These are phyloP conservation scores for Morpho achilles DNA, from an alignment of 2,888 invertebrate species.

Conservation along the genomic window DNA sequence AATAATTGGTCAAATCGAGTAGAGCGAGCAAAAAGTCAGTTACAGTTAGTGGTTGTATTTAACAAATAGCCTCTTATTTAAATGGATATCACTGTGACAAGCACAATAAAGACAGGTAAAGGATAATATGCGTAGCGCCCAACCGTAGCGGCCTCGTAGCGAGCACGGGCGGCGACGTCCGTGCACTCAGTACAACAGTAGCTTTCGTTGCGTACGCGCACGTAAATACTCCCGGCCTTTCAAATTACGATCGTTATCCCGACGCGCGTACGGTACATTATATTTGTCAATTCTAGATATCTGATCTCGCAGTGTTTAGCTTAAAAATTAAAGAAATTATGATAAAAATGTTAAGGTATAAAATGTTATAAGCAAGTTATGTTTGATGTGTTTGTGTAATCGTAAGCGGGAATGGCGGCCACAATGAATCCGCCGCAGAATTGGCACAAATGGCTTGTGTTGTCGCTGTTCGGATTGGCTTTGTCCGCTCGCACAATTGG, in stretches of 20 bases:
- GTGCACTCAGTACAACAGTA: constrained; percentile 53
- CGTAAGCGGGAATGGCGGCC: constrained; percentile 48
- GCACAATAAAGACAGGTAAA: constrained; percentile 41
- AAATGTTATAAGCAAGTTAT: constrained; percentile 38
- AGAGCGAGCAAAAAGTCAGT: too few relatives aligned
- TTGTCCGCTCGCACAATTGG: constrained; percentile 77
- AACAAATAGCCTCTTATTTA: neutral
- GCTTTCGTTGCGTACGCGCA: constrained; percentile 70
- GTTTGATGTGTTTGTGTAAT: constrained; percentile 45
- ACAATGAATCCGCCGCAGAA: constrained; percentile 73
- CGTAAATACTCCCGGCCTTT: constrained; percentile 32
- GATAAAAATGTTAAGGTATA: constrained; percentile 24
- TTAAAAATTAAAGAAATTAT: constrained; percentile 6
- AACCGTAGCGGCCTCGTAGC: constrained; percentile 59
- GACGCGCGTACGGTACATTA: constrained; percentile 34
- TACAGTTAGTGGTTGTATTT: too few relatives aligned
- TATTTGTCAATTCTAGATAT: constrained; percentile 12
- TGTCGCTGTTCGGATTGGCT: constrained; percentile 76
- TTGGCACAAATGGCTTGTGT: constrained; percentile 77
- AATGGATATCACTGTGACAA: constrained; percentile 8
- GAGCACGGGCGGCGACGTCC: constrained; percentile 43
- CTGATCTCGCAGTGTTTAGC: constrained; percentile 11
- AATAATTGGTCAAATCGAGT: too few relatives aligned
- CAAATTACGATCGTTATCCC: constrained; percentile 44
- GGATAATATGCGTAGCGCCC: constrained; percentile 60